Percentiles rank a stretch among this genome's conserved stretches.
phyloP scores from a whole-genome alignment of 2,888 invertebrate species.

The Callinectes sapidus region DNA sequence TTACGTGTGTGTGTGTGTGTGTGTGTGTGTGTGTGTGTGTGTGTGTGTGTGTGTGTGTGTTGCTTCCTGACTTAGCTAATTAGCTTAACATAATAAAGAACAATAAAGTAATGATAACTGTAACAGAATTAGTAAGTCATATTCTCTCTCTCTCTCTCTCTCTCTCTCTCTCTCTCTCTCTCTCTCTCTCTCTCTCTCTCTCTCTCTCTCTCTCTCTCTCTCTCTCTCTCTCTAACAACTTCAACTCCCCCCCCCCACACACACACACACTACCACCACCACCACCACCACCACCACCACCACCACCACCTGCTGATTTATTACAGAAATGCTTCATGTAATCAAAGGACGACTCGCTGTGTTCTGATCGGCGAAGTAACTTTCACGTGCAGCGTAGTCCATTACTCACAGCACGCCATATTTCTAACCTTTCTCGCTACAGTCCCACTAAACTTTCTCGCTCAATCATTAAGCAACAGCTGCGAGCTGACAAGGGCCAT shows the following conservation, averaged over 20 bases:
- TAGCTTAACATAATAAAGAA: background rate
- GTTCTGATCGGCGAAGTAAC: background rate
- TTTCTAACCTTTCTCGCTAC: background rate
- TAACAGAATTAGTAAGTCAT: background rate
- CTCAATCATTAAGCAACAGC: background rate
- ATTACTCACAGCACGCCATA: background rate
- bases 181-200: background rate
- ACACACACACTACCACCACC: background rate
- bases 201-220: no score
- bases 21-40: background rate
- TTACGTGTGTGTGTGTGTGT: background rate
- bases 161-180: constrained; percentile 7
- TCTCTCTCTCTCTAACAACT: no score
- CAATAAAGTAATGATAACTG: background rate
- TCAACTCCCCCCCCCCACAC: background rate
- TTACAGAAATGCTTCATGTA: background rate
- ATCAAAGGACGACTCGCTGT: background rate
- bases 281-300: background rate
- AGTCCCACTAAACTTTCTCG: background rate
- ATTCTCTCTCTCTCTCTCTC: background rate
- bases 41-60: background rate
- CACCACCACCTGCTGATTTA: no score
- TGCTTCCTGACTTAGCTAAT: background rate
- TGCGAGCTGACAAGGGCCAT: background rate
- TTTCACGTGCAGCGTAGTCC: background rate